Percentiles rank a stretch among this genome's conserved stretches.
Evolutionary conservation across 2,888 invertebrate species (phyloP).

Genomic region (Alentia gelatinosa): DNA sequence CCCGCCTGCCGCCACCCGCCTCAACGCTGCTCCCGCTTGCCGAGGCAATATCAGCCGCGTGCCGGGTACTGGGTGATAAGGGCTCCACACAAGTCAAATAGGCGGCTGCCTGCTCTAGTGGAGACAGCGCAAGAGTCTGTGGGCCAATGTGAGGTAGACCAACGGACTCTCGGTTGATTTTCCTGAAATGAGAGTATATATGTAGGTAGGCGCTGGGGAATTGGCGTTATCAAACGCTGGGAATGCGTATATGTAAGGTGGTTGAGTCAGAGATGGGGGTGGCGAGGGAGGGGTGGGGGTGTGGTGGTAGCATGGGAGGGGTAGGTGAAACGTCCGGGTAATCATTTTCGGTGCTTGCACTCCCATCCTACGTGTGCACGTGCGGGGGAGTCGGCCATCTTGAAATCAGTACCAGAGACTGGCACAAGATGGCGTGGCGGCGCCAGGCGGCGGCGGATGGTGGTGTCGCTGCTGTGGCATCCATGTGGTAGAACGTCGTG

Average conservation of each 20-base stretch:
- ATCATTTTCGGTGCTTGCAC: not conserved
- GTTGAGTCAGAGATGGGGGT: too few relatives aligned
- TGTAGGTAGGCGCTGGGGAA: not conserved
- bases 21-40: not conserved
- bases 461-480: slow-evolving; percentile 1
- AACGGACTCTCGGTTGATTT: not conserved
- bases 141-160: not conserved
- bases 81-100: not conserved
- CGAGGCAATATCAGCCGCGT: not conserved
- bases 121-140: not conserved
- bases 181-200: too few relatives aligned
- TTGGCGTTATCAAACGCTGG: not conserved
- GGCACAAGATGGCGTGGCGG: not conserved
- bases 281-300: not conserved
- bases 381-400: not conserved
- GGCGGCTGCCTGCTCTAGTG: not conserved
- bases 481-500: not conserved
- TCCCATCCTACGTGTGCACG: not conserved
- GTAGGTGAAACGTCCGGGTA: too few relatives aligned
- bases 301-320: not conserved
- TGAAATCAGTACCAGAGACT: not conserved
- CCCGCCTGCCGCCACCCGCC: not conserved
- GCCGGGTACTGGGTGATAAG: not conserved
- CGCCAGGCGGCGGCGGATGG: not conserved
- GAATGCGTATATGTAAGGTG: too few relatives aligned